Evolutionary conservation across 2,888 invertebrate genomes (phyloP).

Genomic region (Crepidodera aurea): DNA sequence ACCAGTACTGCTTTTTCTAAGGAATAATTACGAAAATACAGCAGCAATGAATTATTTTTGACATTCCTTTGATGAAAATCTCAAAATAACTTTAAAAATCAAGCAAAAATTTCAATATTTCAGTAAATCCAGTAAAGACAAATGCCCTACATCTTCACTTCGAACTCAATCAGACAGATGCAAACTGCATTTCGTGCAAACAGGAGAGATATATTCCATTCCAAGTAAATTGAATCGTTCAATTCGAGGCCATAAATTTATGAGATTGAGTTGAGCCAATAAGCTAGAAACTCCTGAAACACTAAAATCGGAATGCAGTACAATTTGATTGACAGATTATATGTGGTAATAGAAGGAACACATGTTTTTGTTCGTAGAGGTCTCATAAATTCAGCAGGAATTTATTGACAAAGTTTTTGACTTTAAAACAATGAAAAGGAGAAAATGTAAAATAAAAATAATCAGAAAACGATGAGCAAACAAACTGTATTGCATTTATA

Average conservation of each 20-base stretch:
- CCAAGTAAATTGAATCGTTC: slow-evolving; percentile 12
- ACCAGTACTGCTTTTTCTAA: too few relatives aligned
- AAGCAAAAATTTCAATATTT: too few relatives aligned
- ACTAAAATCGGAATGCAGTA: slow-evolving; percentile 2
- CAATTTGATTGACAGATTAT: slow-evolving; percentile 16
- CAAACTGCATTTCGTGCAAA: slow-evolving; percentile 13
- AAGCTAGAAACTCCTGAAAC: slow-evolving; percentile 15
- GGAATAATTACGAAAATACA: too few relatives aligned
- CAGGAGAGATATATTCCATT: slow-evolving; percentile 7
- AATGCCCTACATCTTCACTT: neutral
- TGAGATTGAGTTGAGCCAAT: slow-evolving; percentile 19
- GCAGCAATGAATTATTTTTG: too few relatives aligned
- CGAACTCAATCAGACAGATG: slow-evolving; percentile 10
- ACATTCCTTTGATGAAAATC: too few relatives aligned
- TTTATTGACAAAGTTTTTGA: too few relatives aligned
- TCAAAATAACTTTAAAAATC: too few relatives aligned
- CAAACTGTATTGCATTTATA: too few relatives aligned
- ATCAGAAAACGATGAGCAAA: too few relatives aligned
- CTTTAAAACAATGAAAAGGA: too few relatives aligned
- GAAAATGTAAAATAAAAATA: too few relatives aligned
- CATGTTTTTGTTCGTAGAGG: neutral
- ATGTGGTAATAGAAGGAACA: neutral
- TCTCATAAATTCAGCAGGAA: too few relatives aligned
- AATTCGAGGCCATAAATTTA: slow-evolving; percentile 13
- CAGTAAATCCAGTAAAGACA: neutral